phyloP scores from a whole-genome alignment of 2,888 invertebrate species.

The Epinotia demarniana region DNA sequence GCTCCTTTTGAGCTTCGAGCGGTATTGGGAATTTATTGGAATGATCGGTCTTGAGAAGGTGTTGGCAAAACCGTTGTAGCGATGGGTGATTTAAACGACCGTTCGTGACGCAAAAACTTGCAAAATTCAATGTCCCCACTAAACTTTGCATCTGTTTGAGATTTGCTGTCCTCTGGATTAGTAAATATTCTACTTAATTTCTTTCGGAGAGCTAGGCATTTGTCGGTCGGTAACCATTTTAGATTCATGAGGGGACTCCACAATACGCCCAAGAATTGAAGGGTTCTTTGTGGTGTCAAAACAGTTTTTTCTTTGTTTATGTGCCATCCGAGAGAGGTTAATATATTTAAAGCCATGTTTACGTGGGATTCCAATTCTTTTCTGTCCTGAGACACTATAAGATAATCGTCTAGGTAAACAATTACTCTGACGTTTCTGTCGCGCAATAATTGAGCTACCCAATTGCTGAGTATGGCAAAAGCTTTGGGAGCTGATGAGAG shows the following conservation, averaged over 20 bases:
- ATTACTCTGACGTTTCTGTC: too few species aligned
- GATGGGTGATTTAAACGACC: neutral
- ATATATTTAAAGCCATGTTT: too few species aligned
- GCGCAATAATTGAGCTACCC: too few species aligned
- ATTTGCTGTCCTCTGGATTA: constrained; percentile 1
- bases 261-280: constrained; percentile 13
- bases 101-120: constrained; percentile 4
- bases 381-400: too few species aligned
- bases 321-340: too few species aligned
- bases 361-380: too few species aligned
- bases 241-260: neutral
- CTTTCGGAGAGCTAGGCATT: neutral
- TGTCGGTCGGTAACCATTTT: constrained; percentile 9
- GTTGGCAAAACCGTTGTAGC: constrained; percentile 1
- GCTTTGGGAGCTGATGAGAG: too few species aligned
- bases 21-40: constrained; percentile 1
- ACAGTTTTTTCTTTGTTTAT: too few species aligned
- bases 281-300: too few species aligned
- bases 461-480: too few species aligned
- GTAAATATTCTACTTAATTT: constrained; percentile 1
- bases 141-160: constrained; percentile 5
- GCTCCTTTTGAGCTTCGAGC: too few species aligned
- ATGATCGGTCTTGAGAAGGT: neutral
- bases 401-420: too few species aligned
- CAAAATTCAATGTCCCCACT: constrained; percentile 4